phyloP scores from a whole-genome alignment of 2,888 invertebrate genomes.

The Macrophya alboannulata region DNA sequence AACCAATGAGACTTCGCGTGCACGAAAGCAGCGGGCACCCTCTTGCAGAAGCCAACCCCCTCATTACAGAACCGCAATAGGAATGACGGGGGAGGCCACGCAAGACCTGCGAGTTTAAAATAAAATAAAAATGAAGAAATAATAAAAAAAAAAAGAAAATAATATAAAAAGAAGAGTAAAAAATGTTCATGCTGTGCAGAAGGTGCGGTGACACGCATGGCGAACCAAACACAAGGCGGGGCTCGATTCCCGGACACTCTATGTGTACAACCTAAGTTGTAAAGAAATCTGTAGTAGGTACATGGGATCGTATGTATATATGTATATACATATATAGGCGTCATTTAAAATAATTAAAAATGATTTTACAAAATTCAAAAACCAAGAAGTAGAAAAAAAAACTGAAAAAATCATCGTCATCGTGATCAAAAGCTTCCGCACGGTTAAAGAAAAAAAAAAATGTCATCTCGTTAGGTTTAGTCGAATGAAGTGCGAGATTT shows the following conservation, averaged over 20 bases:
- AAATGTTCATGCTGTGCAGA: constrained; percentile 63
- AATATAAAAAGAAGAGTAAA: neutral
- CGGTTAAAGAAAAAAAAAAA: too few species aligned
- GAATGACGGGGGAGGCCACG: constrained; percentile 12
- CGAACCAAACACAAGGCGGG: constrained; percentile 78
- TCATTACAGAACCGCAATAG: constrained; percentile 34
- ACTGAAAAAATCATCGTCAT: too few species aligned
- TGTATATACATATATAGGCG: neutral
- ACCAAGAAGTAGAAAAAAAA: neutral
- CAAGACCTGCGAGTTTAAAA: constrained; percentile 6
- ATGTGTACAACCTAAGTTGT: neutral
- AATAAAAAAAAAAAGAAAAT: neutral
- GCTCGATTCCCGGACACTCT: constrained; percentile 65
- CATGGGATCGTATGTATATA: constrained; percentile 12
- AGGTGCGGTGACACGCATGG: constrained; percentile 77
- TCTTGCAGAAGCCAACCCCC: constrained; percentile 43
- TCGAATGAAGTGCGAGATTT: too few species aligned
- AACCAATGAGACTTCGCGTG: constrained; percentile 34
- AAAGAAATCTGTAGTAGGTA: neutral
- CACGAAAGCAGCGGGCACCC: neutral
- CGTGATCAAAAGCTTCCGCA: too few species aligned
- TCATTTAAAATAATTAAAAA: constrained; percentile 14
- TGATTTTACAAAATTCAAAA: neutral
- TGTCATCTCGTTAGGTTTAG: too few species aligned
- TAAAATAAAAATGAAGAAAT: neutral